A percentile compares a stretch with the other conserved stretches of the same genome.
phyloP scores from a whole-genome alignment of 2,797 vertebrate species.

The Parauchenoglanis ngamensis region DNA sequence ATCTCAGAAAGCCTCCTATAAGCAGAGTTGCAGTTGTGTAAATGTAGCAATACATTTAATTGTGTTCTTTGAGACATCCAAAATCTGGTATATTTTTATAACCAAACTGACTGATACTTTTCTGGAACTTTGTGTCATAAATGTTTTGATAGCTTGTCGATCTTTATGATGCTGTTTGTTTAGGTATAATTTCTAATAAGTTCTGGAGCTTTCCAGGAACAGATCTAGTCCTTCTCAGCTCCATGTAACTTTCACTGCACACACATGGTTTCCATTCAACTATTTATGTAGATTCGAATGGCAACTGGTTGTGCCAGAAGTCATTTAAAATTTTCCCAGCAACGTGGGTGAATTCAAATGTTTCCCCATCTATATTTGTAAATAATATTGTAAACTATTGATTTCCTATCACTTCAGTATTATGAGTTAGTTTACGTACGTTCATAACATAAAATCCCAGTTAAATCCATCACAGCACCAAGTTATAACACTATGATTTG shows the following conservation, averaged over 20 bases:
- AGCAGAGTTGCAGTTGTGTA: neutral
- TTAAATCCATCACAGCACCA: neutral
- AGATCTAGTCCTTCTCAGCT: neutral
- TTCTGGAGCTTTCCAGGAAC: neutral
- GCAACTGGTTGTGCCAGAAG: neutral
- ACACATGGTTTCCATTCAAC: neutral
- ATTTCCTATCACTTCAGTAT: neutral
- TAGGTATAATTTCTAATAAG: neutral
- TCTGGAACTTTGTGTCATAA: neutral
- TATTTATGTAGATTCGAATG: neutral
- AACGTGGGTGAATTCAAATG: neutral
- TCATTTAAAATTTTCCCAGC: neutral
- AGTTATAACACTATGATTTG: neutral
- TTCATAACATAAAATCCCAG: neutral
- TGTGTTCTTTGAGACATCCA: neutral
- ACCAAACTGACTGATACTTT: neutral
- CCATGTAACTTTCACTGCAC: neutral
- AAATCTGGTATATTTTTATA: neutral
- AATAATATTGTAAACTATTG: neutral
- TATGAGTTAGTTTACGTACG: neutral
- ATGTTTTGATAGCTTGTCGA: neutral
- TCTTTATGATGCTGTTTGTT: neutral
- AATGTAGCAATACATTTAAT: neutral
- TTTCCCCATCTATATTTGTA: neutral
- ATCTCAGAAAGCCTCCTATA: neutral